Conservation (phyloP, 2,888 invertebrate genomes). For the Tiliacea citrago region DNA sequence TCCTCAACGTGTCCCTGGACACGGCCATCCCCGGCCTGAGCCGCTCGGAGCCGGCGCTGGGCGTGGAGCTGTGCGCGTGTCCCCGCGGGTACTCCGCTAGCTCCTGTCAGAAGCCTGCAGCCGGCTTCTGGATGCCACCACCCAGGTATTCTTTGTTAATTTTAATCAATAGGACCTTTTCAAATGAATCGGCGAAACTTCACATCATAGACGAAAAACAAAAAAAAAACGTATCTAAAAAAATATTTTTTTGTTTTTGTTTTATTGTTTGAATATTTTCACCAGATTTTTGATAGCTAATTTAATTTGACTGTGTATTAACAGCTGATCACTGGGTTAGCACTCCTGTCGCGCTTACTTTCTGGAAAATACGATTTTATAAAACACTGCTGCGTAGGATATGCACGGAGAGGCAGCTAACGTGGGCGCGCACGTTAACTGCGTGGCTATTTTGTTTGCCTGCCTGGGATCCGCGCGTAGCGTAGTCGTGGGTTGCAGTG, state of each 20-base stretch:
- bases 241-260: neutral
- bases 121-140: slow-evolving; percentile 94
- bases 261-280: neutral
- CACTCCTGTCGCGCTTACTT: too few species aligned
- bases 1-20: slow-evolving; percentile 95
- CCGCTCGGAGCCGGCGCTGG: slow-evolving; percentile 93
- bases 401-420: neutral
- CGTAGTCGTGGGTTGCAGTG: neutral
- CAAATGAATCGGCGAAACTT: neutral
- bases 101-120: slow-evolving; percentile 97
- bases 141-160: slow-evolving; percentile 63
- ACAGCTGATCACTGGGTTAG: too few species aligned
- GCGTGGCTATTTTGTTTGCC: neutral
- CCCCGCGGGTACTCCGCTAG: slow-evolving; percentile 95
- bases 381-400: neutral
- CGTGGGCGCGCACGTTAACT: too few species aligned
- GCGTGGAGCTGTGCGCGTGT: slow-evolving; percentile 97
- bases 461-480: neutral
- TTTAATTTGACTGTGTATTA: neutral
- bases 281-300: neutral
- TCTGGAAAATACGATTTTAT: neutral
- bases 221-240: too few species aligned
- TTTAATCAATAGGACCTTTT: neutral
- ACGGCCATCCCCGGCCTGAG: slow-evolving; percentile 93
- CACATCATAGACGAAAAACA: neutral